Evolutionary conservation across 2,888 invertebrate species (phyloP).

Genomic region (Gortyna flavago): DNA sequence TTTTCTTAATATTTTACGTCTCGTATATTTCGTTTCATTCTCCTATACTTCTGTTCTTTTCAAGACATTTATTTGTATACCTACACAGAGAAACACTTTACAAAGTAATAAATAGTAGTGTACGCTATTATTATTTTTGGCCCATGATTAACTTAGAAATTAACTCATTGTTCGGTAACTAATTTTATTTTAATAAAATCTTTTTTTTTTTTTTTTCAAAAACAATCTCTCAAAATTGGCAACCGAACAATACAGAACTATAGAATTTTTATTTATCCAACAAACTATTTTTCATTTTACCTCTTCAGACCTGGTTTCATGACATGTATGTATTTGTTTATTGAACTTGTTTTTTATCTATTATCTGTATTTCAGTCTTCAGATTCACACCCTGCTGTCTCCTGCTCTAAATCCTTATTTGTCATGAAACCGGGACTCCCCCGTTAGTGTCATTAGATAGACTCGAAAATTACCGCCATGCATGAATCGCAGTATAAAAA

Average conservation of each 20-base stretch:
- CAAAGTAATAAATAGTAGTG: conserved; percentile 84
- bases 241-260: conserved; percentile 82
- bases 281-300: conserved; percentile 76
- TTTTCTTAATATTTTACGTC: conserved; percentile 72
- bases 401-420: conserved; percentile 66
- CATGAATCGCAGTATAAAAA: conserved; percentile 81
- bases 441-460: conserved; percentile 76
- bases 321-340: conserved; percentile 75
- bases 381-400: conserved; percentile 60
- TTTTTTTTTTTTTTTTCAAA: too few species aligned
- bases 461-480: conserved; percentile 77
- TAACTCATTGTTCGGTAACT: conserved; percentile 82
- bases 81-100: conserved; percentile 90
- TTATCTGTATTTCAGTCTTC: conserved; percentile 64
- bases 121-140: conserved; percentile 86
- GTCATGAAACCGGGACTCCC: conserved; percentile 82
- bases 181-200: conserved; percentile 70
- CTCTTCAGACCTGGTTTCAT: conserved; percentile 83
- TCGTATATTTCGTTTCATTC: conserved; percentile 77
- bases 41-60: conserved; percentile 87
- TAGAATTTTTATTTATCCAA: conserved; percentile 79
- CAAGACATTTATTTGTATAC: conserved; percentile 82
- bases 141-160: conserved; percentile 85
- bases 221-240: conserved; percentile 72
- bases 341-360: conserved; percentile 58